These are phyloP conservation scores for Leptonema lineaticorne DNA, from an alignment of 1,140 invertebrate species.

Conservation along the genomic window DNA sequence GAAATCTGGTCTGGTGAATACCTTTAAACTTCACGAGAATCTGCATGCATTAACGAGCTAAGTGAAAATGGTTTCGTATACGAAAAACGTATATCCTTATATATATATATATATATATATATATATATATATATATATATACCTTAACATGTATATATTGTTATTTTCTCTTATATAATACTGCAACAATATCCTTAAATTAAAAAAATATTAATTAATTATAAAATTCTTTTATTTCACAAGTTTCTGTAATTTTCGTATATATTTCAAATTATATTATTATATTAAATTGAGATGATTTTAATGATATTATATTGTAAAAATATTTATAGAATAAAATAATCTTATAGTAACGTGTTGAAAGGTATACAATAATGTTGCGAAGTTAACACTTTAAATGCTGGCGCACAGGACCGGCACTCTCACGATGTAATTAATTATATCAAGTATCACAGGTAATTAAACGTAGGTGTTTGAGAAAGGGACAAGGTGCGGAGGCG, in stretches of 20 bases:
- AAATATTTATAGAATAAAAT: no score
- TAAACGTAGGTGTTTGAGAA: constrained; percentile 24
- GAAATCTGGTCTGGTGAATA: constrained; percentile 30
- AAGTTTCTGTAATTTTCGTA: no score
- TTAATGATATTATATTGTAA: no score
- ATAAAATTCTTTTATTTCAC: no score
- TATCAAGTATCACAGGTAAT: constrained; percentile 37
- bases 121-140: background rate
- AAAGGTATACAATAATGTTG: background rate
- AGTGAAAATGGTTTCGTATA: background rate
- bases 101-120: background rate
- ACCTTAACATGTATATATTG: no score
- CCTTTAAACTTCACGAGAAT: constrained; percentile 22
- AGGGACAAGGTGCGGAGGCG: background rate
- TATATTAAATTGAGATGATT: no score
- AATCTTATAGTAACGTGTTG: no score
- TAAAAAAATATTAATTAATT: no score
- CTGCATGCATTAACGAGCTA: constrained; percentile 30
- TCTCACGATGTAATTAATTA: constrained; percentile 30
- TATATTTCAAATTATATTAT: no score
- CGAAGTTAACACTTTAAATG: background rate
- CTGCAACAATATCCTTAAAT: no score
- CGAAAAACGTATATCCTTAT: background rate
- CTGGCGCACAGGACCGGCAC: background rate
- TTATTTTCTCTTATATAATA: no score